These are phyloP conservation scores for Stratiomys singularior DNA, from an alignment of 2,888 invertebrate genomes.

Conservation along the genomic window DNA sequence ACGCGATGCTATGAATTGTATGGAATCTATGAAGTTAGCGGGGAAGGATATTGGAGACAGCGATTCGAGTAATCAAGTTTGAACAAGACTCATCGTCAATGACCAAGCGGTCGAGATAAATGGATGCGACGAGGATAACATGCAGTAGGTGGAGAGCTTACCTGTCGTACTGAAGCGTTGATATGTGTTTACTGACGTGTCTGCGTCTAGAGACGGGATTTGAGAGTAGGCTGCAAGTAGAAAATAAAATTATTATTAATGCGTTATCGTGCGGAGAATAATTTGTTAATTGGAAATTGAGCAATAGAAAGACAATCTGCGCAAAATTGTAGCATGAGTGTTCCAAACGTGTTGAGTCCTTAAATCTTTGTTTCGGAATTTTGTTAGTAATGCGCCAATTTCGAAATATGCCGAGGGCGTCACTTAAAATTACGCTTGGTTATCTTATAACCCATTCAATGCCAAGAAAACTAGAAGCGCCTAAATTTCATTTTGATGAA, in stretches of 20 bases:
- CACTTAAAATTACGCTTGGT: too few species aligned
- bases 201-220: background rate
- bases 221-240: constrained; percentile 3
- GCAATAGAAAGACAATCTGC: too few species aligned
- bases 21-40: background rate
- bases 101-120: background rate
- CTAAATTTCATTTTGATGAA: too few species aligned
- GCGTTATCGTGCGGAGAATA: too few species aligned
- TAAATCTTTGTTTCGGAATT: too few species aligned
- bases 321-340: too few species aligned
- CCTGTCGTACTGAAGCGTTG: background rate
- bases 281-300: too few species aligned
- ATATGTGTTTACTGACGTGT: background rate
- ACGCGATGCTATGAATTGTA: background rate
- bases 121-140: background rate
- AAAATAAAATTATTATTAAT: background rate
- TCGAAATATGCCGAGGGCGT: too few species aligned
- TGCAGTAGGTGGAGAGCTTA: background rate
- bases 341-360: too few species aligned
- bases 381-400: too few species aligned
- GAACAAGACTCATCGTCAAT: background rate
- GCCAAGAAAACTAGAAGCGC: too few species aligned
- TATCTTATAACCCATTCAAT: too few species aligned
- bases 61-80: background rate
- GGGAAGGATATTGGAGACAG: background rate